Base-by-base conservation (phyloP, 1,140 invertebrate genomes). In the Pogonomyrmex barbatus region DNA sequence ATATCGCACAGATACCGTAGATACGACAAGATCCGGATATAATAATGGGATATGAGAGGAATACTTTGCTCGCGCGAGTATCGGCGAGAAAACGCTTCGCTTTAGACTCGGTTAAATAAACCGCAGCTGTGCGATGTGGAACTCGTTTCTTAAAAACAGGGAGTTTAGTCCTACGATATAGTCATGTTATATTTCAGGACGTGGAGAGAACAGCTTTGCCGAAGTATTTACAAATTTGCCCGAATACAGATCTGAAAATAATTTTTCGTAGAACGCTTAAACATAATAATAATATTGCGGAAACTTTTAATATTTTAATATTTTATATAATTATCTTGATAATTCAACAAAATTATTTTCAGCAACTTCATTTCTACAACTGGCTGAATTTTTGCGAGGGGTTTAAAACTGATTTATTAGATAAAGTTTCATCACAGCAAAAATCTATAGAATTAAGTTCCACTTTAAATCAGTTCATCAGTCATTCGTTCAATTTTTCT, bases 1-100 rank as follows among this genome's bases (percentile, higher is more conserved):
- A 82, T 45, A 73, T 82, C 65, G 67, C 79, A 42, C 12, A 60
- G 42, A 56, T 81, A 24, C 24, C 63, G 54, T 9, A 36, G 65
- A 56, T 24, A 50, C 30, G 79, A 47, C 56, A 63, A 60, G 42
- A 83, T 83, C 47, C 36, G 1, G 24, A 17, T 45, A 8, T 36
- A 3, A 24, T 70, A n/a, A 30, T 12, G 24, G n/a, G 2, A 73
- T 2, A 12, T 30, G 75, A 24, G n/a, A 36, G 42, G 4, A 77
- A 33, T 14, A 47, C 47, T 77, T 77, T 30, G 42, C 42, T 60
- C 8, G 42, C 3, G 3, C 36, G 24, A 24, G 24, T 24, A 24
- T 24, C n/a, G 33, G 33, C 0, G 65, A 50, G 12, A 47, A 68
- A 68, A 68, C 39, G 8, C 24, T 45, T 4, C 24, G 24, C 65